These are phyloP conservation scores for Hormiphora californensis DNA, from an alignment of 37 sponge, comb jelly and placozoan species.

Conservation along the genomic window DNA sequence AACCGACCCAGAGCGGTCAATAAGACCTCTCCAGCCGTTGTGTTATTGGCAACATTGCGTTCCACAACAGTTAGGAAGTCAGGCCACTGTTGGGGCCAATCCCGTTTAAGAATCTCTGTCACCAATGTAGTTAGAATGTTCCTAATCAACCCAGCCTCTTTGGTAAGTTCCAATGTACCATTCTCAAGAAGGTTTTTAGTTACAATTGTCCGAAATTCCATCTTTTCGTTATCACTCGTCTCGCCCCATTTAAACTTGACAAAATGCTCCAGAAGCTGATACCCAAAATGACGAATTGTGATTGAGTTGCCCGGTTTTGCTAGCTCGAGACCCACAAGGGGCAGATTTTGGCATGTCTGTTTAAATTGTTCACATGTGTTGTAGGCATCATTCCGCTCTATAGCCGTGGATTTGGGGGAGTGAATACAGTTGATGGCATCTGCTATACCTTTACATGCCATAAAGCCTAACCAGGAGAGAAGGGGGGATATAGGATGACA, in stretches of 20 bases:
- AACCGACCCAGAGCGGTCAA: conserved; percentile 24
- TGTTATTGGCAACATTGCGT: neutral
- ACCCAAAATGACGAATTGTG: neutral
- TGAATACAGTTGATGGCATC: conserved; percentile 45
- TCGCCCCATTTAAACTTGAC: conserved; percentile 28
- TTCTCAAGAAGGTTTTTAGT: conserved; percentile 9
- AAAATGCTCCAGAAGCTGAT: conserved; percentile 31
- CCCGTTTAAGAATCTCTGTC: conserved; percentile 14
- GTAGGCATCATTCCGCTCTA: conserved; percentile 34
- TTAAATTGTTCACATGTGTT: conserved; percentile 17
- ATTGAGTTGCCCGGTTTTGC: conserved; percentile 20
- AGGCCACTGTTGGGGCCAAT: conserved; percentile 51
- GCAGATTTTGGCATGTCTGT: conserved; percentile 19
- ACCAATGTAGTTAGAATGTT: conserved; percentile 11
- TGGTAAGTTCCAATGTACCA: conserved; percentile 8
- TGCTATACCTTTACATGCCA: neutral
- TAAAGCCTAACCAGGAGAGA: too few relatives aligned
- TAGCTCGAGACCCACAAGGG: neutral
- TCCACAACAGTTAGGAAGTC: conserved; percentile 22
- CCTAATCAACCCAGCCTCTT: neutral
- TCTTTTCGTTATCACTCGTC: neutral
- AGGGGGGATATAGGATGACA: too few relatives aligned
- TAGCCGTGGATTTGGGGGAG: conserved; percentile 20
- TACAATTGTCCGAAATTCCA: conserved; percentile 9
- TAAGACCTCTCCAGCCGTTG: neutral